These are phyloP conservation scores for Drosophila prolongata DNA, from an alignment of 2,888 invertebrate species.

Conservation along the genomic window DNA sequence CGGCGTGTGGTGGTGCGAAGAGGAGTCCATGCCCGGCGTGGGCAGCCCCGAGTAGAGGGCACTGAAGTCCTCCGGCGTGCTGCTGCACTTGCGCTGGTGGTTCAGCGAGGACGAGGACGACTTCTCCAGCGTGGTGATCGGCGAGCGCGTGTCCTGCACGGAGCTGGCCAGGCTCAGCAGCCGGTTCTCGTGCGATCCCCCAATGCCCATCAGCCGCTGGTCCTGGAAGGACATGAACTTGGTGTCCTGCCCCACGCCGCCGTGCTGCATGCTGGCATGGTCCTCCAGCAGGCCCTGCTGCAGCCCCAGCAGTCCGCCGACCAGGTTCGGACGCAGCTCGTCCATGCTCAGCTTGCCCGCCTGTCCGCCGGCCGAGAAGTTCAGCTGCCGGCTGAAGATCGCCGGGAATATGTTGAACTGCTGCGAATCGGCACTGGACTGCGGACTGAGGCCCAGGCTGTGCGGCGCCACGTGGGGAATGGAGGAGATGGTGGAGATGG, in stretches of 20 bases:
- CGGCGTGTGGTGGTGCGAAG: slow-evolving; percentile 87
- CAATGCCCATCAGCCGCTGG: slow-evolving; percentile 84
- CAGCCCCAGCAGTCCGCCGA: slow-evolving; percentile 91
- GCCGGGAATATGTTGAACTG: slow-evolving; percentile 95
- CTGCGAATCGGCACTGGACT: slow-evolving; percentile 86
- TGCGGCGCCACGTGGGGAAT: slow-evolving; percentile 78
- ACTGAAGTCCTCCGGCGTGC: slow-evolving; percentile 94
- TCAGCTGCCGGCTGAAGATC: slow-evolving; percentile 94
- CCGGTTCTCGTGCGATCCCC: slow-evolving; percentile 83
- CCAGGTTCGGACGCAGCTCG: slow-evolving; percentile 92
- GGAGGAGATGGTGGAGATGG: slow-evolving; percentile 64
- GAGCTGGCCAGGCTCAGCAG: slow-evolving; percentile 84
- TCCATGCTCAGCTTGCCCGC: slow-evolving; percentile 91
- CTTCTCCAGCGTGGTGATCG: slow-evolving; percentile 85
- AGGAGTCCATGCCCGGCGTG: slow-evolving; percentile 85
- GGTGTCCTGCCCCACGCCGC: slow-evolving; percentile 83
- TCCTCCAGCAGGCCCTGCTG: slow-evolving; percentile 92
- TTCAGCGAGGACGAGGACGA: slow-evolving; percentile 84
- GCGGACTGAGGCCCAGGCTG: slow-evolving; percentile 84
- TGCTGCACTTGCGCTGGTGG: slow-evolving; percentile 90
- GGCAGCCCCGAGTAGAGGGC: slow-evolving; percentile 90
- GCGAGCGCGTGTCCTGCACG: slow-evolving; percentile 86
- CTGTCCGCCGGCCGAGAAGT: slow-evolving; percentile 91
- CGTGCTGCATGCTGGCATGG: slow-evolving; percentile 87
- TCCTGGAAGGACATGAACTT: slow-evolving; percentile 85